phyloP scores from a whole-genome alignment of 2,888 invertebrate species.

The Drosophila kambysellisi region DNA sequence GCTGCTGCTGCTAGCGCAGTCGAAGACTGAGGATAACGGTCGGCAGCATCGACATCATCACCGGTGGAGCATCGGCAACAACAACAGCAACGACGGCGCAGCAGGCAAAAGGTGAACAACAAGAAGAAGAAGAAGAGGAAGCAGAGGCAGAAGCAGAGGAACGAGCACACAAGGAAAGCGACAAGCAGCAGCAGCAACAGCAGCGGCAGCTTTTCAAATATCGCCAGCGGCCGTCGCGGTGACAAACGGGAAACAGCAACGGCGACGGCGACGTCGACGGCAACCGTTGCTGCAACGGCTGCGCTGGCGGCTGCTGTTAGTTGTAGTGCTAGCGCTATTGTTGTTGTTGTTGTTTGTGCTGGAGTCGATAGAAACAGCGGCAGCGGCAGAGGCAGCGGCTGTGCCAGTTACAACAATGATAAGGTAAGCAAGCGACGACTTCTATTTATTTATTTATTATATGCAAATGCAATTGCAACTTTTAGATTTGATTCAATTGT shows the following conservation, averaged over 20 bases:
- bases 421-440: conserved; percentile 42
- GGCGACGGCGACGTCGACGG: conserved; percentile 38
- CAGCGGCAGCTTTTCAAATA: conserved; percentile 15
- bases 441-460: background rate
- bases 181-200: conserved; percentile 5
- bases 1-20: conserved; percentile 37
- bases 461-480: background rate
- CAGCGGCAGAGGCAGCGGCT: conserved; percentile 20
- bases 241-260: conserved; percentile 54
- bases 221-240: conserved; percentile 31
- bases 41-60: conserved; percentile 39
- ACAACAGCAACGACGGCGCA: conserved; percentile 29
- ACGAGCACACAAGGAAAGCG: background rate
- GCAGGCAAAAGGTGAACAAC: conserved; percentile 4
- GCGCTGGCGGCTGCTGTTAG: conserved; percentile 49
- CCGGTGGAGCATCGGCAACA: conserved; percentile 24
- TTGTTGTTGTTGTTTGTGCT: conserved; percentile 37
- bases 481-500: background rate
- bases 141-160: conserved; percentile 3
- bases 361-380: conserved; percentile 30
- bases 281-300: conserved; percentile 28
- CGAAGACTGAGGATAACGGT: background rate
- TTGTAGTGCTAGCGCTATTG: conserved; percentile 19
- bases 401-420: conserved; percentile 68
- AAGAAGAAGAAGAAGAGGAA: background rate